Evolutionary conservation across 2,113 vertebrate species (phyloP).

Genomic region (Gasterosteus aculeatus): DNA sequence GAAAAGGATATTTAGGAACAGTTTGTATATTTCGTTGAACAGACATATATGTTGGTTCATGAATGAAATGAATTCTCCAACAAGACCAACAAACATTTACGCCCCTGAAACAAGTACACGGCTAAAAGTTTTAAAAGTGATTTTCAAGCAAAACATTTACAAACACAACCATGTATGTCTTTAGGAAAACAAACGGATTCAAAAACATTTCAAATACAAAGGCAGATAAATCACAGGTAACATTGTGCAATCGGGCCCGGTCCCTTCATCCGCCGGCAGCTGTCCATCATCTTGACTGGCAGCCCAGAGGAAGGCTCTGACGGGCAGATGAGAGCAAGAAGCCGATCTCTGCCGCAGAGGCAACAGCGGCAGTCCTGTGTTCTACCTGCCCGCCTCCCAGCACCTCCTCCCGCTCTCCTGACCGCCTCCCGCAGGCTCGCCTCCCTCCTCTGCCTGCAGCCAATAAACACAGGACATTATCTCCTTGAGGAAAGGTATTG

Average conservation of each 20-base stretch:
- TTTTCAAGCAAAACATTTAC: not conserved
- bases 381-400: constrained; percentile 70
- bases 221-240: constrained; percentile 22
- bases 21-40: not conserved
- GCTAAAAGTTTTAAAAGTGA: not conserved
- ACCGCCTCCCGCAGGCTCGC: constrained; percentile 53
- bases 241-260: constrained; percentile 29
- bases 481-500: constrained; percentile 35
- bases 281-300: constrained; percentile 73
- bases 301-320: constrained; percentile 74
- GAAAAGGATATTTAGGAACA: not conserved
- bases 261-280: constrained; percentile 54
- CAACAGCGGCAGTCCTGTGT: constrained; percentile 76
- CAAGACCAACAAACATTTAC: not conserved
- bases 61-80: not conserved
- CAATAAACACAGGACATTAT: constrained; percentile 51
- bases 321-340: constrained; percentile 76
- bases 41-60: not conserved
- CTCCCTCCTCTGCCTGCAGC: constrained; percentile 44
- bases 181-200: not conserved
- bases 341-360: constrained; percentile 77
- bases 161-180: not conserved
- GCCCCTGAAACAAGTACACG: not conserved
- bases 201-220: constrained; percentile 30
- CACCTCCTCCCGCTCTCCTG: constrained; percentile 60